Conservation (phyloP, 2,113 vertebrate genomes). For the Malurus elegans region DNA sequence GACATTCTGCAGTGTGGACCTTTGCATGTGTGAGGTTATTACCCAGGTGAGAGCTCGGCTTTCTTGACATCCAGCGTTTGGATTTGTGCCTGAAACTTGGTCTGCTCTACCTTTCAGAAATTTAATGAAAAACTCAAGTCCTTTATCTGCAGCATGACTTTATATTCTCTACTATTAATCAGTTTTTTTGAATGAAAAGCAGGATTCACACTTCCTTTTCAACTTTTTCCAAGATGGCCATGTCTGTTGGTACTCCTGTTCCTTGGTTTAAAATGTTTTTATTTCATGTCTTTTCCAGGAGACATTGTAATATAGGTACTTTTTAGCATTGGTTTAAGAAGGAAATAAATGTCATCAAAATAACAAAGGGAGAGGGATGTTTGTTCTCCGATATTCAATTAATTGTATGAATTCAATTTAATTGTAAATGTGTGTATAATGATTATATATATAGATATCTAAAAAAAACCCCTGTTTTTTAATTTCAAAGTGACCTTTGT, state of each 20-base stretch:
- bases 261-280: background rate
- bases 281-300: background rate
- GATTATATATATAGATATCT: background rate
- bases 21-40: background rate
- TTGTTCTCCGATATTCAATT: background rate
- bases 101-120: background rate
- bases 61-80: background rate
- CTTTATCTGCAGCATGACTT: background rate
- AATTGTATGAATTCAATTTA: background rate
- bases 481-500: background rate
- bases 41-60: background rate
- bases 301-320: background rate
- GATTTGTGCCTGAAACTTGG: background rate
- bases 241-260: background rate
- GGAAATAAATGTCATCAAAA: background rate
- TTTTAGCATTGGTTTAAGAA: background rate
- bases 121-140: background rate
- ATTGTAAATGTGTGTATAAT: background rate
- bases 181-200: background rate
- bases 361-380: accelerated
- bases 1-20: background rate
- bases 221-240: background rate
- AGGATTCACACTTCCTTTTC: background rate
- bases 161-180: background rate
- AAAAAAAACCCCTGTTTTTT: background rate